These are phyloP conservation scores for Hypothenemus hampei DNA, from an alignment of 1,140 invertebrate species.

Conservation along the genomic window DNA sequence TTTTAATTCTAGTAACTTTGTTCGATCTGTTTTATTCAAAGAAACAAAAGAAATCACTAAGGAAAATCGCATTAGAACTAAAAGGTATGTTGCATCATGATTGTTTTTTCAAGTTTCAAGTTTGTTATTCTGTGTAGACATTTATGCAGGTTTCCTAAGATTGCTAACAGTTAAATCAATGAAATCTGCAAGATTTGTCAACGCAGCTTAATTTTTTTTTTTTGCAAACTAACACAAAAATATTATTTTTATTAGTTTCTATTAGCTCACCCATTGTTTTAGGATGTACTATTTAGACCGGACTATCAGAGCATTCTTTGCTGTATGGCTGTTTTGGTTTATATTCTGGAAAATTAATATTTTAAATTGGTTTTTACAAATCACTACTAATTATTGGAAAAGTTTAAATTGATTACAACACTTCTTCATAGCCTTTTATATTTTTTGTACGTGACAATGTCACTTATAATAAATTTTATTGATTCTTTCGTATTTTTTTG, in stretches of 20 bases:
- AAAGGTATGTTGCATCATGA: constrained; percentile 1
- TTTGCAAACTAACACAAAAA: no score
- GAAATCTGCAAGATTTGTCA: no score
- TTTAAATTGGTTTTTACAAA: background rate
- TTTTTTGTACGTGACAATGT: no score
- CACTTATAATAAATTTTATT: no score
- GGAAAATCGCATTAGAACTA: background rate
- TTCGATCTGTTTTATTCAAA: constrained; percentile 2
- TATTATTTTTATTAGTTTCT: no score
- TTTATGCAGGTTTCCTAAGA: no score
- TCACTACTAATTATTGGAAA: background rate
- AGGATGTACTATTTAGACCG: constrained; percentile 2
- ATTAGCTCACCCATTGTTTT: background rate
- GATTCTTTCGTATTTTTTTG: no score
- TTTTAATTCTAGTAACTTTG: background rate
- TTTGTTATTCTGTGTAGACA: no score
- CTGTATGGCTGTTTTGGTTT: background rate
- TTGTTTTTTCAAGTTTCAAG: background rate
- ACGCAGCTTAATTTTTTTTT: no score
- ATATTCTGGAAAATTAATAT: background rate
- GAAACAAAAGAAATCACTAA: constrained; percentile 3
- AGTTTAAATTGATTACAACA: background rate
- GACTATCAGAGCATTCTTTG: background rate
- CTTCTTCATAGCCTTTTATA: no score
- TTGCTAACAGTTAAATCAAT: no score